A percentile compares a stretch with the other conserved stretches of the same genome.
Conservation (phyloP, 92 coral and sea anemone species). For the Diadumene lineata region DNA sequence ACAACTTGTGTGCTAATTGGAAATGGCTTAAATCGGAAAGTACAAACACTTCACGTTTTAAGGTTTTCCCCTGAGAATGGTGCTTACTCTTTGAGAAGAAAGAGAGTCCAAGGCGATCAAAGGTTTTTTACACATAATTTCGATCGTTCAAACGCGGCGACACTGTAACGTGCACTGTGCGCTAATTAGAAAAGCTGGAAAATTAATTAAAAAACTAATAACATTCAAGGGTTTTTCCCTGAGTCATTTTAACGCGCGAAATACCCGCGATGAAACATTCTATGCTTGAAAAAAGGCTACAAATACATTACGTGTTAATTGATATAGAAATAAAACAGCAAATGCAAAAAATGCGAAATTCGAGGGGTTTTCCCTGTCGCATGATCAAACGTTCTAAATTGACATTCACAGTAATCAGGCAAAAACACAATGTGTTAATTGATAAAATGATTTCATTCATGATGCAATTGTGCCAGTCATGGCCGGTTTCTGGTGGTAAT, state of each 20-base stretch:
- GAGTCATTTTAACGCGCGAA: neutral
- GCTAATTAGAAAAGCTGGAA: neutral
- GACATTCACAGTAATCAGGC: neutral
- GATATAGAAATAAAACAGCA: neutral
- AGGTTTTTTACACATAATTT: neutral
- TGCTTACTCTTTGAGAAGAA: neutral
- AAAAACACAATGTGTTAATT: neutral
- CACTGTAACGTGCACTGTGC: neutral
- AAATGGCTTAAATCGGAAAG: neutral
- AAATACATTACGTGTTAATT: neutral
- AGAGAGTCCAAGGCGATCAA: neutral
- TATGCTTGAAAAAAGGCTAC: neutral
- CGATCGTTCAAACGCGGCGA: too few species aligned
- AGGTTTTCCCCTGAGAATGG: neutral
- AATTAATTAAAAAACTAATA: too few species aligned
- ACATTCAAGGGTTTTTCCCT: neutral
- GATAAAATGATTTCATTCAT: neutral
- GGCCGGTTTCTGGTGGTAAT: conserved; percentile 7
- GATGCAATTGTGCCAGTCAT: neutral
- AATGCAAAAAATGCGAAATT: neutral
- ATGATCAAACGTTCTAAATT: neutral
- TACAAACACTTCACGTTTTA: neutral
- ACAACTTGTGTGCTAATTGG: neutral
- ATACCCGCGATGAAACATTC: neutral
- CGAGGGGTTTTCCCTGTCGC: conserved; percentile 7